These are phyloP conservation scores for Linepithema humile DNA, from an alignment of 1,140 invertebrate species.

Conservation along the genomic window DNA sequence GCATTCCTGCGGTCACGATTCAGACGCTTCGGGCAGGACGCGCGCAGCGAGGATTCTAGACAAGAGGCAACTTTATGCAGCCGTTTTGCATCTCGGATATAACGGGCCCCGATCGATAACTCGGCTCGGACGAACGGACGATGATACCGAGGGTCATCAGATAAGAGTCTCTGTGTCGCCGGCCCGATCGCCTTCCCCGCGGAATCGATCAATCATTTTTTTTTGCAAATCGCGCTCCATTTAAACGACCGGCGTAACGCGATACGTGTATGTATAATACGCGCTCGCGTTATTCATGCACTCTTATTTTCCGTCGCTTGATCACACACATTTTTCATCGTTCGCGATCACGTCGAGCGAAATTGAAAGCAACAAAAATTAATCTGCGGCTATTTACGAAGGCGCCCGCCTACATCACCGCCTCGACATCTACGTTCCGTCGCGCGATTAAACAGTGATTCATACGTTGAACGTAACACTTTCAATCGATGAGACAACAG, in stretches of 20 bases:
- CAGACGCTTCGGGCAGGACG: background rate
- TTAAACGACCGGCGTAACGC: constrained; percentile 40
- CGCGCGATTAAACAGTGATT: constrained; percentile 55
- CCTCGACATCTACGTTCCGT: background rate
- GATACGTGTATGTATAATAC: background rate
- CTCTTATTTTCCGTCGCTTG: background rate
- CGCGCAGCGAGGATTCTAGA: background rate
- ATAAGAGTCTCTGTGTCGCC: constrained; percentile 39
- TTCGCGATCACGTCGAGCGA: background rate
- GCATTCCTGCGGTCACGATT: constrained; percentile 52
- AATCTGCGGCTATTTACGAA: background rate
- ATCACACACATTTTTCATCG: constrained; percentile 18
- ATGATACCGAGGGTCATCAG: constrained; percentile 46
- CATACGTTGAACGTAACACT: constrained; percentile 56
- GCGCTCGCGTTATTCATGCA: constrained; percentile 25
- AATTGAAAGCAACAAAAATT: constrained; percentile 33
- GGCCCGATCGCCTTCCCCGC: constrained; percentile 6
- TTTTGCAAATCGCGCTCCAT: constrained; percentile 46
- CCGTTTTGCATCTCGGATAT: background rate
- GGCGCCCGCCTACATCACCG: background rate
- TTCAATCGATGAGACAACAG: constrained; percentile 63
- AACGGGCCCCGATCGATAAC: constrained; percentile 17
- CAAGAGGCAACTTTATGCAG: constrained; percentile 6
- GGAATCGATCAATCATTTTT: constrained; percentile 45
- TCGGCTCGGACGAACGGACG: background rate